Evolutionary conservation across 2,113 vertebrate species (phyloP), one percentile per base, ranked within the genome.

Genomic region (Platycercus adscitus): DNA sequence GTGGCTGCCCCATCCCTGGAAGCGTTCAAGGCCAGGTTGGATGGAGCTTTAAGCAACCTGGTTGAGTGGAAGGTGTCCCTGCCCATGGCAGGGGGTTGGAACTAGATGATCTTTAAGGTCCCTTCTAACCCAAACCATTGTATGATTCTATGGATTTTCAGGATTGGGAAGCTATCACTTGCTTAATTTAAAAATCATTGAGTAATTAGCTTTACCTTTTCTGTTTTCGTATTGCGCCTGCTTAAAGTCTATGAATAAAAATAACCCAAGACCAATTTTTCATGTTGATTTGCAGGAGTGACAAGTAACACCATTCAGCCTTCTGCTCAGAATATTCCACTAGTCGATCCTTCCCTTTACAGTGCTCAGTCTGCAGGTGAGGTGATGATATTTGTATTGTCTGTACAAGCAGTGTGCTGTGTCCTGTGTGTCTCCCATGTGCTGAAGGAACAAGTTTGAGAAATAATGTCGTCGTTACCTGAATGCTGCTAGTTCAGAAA

Each of bases 291-390:
- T 96, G 19, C 97, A 98, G 98, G 98, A 97, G 98, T 98, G 75
- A 91, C 98, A 28, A 97, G 94, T 81, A 99, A 98, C 94, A 98
- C 99, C 35, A 89, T 98, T 95, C 98, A 98, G 20, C 98, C 99
- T 91, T 52, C 98, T 88, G 98, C 99, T 53, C 98, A 98, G 79
- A 97, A 97, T 77, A 71, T 98, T 86, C 98, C 98, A 6, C 63
- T 93, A 28, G 97, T 99, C 0, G 99, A 99, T 95, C 98, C 99
- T 35, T 93, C 98, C 13, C 98, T 99, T 82, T 98, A 98, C 96
- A 98, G 50, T 89, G 96, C 97, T 83, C 97, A 97, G 85, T 98
- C 98, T 96, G 96, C 98, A 97, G 99, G 99, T 99, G 96, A 98
- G 98, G 21, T 69, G 44, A 16, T 80, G 60, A 35, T 26, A 17